These are phyloP conservation scores for Promerops cafer DNA, from an alignment of 2,113 vertebrate species.

Conservation along the genomic window DNA sequence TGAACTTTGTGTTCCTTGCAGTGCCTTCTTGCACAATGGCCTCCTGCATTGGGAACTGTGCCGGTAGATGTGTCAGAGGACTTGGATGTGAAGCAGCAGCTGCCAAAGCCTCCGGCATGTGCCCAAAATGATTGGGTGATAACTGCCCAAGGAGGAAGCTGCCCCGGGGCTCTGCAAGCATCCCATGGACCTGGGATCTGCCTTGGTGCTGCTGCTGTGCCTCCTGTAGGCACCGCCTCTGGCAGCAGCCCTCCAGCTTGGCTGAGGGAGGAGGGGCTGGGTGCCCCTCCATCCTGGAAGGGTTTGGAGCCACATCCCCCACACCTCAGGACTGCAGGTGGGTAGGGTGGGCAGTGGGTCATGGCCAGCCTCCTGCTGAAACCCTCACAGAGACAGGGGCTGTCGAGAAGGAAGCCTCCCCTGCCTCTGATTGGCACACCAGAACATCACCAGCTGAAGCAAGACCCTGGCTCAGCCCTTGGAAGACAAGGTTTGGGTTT, in stretches of 20 bases:
- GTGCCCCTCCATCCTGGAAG: background rate
- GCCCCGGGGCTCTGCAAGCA: rapidly evolving
- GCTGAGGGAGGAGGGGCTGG: background rate
- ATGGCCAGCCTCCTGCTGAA: background rate
- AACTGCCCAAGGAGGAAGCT: background rate
- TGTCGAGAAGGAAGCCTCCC: background rate
- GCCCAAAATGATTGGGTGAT: rapidly evolving
- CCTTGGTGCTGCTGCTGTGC: background rate
- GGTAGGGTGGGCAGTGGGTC: background rate
- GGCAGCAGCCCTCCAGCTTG: background rate
- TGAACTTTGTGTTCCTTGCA: background rate
- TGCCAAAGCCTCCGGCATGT: rapidly evolving
- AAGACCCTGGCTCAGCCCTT: background rate
- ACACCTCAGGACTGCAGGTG: background rate
- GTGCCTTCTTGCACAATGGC: background rate
- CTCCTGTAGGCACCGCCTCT: background rate
- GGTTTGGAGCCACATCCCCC: background rate
- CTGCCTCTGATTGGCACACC: background rate
- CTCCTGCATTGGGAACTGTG: background rate
- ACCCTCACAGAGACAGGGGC: background rate
- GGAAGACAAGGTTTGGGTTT: background rate
- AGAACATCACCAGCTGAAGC: background rate
- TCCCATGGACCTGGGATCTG: rapidly evolving
- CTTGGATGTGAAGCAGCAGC: background rate
- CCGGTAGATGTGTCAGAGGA: rapidly evolving